Evolutionary conservation across 1,140 invertebrate genomes (phyloP).

Genomic region (Drosophila chauvacae): DNA sequence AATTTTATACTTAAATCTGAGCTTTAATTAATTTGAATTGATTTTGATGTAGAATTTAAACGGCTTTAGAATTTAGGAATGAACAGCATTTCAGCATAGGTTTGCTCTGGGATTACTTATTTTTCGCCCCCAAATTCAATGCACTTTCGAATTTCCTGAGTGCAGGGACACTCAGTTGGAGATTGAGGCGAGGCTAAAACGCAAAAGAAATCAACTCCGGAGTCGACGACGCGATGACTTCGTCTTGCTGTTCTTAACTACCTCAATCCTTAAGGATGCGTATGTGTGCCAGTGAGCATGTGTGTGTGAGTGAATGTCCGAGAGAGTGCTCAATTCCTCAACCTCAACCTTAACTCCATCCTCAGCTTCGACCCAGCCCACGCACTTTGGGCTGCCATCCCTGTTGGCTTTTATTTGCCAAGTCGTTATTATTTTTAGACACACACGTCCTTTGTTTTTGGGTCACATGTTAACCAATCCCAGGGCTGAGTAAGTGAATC

Average conservation of each 20-base stretch:
- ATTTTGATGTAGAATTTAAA: not conserved
- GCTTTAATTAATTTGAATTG: not conserved
- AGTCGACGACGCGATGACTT: constrained; percentile 51
- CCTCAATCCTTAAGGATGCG: constrained; percentile 44
- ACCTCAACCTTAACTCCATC: constrained; percentile 29
- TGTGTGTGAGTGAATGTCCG: constrained; percentile 45
- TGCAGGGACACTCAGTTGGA: constrained; percentile 18
- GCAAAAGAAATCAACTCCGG: constrained; percentile 78
- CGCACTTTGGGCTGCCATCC: constrained; percentile 54
- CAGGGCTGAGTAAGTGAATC: constrained; percentile 46
- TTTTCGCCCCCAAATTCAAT: not conserved
- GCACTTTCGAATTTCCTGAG: not conserved
- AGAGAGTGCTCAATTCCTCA: constrained; percentile 33
- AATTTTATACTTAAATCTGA: not conserved
- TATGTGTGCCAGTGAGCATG: constrained; percentile 10
- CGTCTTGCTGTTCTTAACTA: constrained; percentile 66
- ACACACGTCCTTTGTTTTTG: constrained; percentile 58
- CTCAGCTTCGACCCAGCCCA: constrained; percentile 47
- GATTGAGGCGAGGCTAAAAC: constrained; percentile 49
- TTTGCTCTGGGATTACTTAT: not conserved
- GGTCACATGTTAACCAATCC: constrained; percentile 46
- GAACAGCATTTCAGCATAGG: not conserved
- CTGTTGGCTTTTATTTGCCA: constrained; percentile 73
- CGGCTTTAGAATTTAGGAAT: not conserved
- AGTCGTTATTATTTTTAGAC: constrained; percentile 80